phyloP scores from a whole-genome alignment of 2,797 vertebrate species.

The Micromesistius poutassou region DNA sequence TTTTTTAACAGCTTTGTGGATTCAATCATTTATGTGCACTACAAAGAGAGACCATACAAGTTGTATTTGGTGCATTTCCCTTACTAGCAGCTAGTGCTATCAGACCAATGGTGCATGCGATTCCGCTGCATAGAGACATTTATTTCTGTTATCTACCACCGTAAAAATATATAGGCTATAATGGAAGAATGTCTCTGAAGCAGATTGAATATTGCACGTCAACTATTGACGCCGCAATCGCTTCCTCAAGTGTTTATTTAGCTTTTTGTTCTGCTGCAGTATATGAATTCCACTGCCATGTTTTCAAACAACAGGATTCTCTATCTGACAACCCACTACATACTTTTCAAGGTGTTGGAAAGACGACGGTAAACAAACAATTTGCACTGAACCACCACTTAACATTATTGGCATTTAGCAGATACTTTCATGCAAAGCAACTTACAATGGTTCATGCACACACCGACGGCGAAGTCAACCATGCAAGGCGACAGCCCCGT shows the following conservation, averaged over 20 bases:
- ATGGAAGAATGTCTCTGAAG: neutral
- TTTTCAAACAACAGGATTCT: neutral
- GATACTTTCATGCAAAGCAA: too few relatives aligned
- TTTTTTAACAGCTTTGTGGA: neutral
- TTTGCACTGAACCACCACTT: neutral
- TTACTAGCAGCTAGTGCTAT: constrained; percentile 61
- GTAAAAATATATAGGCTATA: neutral
- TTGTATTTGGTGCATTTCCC: constrained; percentile 23
- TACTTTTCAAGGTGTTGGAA: too few relatives aligned
- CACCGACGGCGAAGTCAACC: too few relatives aligned
- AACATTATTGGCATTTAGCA: too few relatives aligned
- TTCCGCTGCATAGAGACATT: neutral
- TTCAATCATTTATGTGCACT: neutral
- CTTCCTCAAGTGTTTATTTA: neutral
- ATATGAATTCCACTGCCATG: neutral
- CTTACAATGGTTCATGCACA: too few relatives aligned
- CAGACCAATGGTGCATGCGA: constrained; percentile 22
- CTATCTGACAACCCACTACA: neutral
- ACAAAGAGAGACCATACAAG: neutral
- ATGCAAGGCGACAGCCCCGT: too few relatives aligned
- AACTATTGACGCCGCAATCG: neutral
- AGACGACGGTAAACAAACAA: neutral
- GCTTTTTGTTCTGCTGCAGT: too few relatives aligned
- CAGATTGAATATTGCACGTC: neutral
- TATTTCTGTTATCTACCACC: neutral